Conservation (phyloP, 2,797 vertebrate species). For the Chelon auratus region DNA sequence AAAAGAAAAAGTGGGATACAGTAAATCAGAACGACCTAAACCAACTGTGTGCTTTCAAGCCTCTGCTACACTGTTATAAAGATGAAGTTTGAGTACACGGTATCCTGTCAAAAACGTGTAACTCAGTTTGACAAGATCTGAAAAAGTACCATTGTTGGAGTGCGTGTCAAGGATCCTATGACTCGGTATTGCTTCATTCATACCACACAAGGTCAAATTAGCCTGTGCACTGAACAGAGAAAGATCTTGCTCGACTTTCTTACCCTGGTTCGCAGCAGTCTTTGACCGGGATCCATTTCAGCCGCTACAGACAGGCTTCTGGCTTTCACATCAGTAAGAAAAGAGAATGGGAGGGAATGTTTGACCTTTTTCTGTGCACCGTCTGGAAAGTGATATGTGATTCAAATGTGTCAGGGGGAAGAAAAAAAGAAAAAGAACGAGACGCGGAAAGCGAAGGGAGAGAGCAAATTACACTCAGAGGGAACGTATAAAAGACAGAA, state of each 20-base stretch:
- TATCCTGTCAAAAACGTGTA: constrained; percentile 25
- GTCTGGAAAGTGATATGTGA: constrained; percentile 80
- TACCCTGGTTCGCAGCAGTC: constrained; percentile 32
- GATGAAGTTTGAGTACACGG: constrained; percentile 24
- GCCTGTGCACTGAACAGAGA: constrained; percentile 36
- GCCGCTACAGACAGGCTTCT: constrained; percentile 45
- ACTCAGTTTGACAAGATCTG: constrained; percentile 37
- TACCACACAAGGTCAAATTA: constrained; percentile 61
- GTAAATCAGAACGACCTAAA: constrained; percentile 8
- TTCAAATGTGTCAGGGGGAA: constrained; percentile 73
- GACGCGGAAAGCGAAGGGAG: constrained; percentile 43
- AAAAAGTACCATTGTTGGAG: constrained; percentile 33
- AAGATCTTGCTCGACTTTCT: constrained; percentile 61
- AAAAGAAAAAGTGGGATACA: background rate
- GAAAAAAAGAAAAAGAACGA: constrained; percentile 41
- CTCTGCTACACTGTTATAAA: constrained; percentile 7
- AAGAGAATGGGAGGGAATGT: constrained; percentile 72
- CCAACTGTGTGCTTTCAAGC: constrained; percentile 5
- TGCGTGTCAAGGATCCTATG: constrained; percentile 54
- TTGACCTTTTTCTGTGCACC: constrained; percentile 80
- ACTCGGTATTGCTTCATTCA: constrained; percentile 49
- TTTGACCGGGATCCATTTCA: constrained; percentile 67
- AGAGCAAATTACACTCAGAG: constrained; percentile 60
- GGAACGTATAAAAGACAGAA: constrained; percentile 47
- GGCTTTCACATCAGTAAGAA: constrained; percentile 68